A percentile compares a stretch with the other conserved stretches of the same genome.
phyloP scores from a whole-genome alignment of 2,797 vertebrate species.

The Sebastes cheni region DNA sequence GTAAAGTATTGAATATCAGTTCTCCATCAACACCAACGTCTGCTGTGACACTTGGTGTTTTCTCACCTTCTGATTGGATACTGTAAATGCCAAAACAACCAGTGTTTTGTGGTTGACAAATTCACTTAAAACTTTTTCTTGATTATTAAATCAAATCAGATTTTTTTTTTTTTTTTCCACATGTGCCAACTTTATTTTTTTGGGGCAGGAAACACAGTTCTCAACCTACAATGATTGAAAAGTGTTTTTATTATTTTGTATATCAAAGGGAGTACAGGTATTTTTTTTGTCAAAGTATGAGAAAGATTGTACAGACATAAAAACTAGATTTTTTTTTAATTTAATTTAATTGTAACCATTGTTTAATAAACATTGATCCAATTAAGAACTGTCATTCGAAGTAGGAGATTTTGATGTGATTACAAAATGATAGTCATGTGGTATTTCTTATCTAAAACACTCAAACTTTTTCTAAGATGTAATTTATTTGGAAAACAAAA shows the following conservation, averaged over 20 bases:
- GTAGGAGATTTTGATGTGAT: constrained; percentile 55
- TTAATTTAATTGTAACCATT: constrained; percentile 33
- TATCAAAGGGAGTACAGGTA: constrained; percentile 44
- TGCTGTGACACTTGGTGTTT: constrained; percentile 15
- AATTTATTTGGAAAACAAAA: constrained; percentile 24
- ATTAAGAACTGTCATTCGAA: constrained; percentile 31
- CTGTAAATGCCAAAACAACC: background rate
- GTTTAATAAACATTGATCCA: constrained; percentile 22
- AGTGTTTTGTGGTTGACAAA: background rate
- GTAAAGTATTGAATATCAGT: constrained; percentile 6
- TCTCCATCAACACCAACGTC: background rate
- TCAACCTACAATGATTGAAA: constrained; percentile 5
- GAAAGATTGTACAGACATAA: constrained; percentile 51
- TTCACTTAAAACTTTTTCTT: constrained; percentile 13
- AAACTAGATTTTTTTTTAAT: background rate
- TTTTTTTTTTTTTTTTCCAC: background rate
- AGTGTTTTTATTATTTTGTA: background rate
- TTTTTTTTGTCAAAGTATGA: constrained; percentile 34
- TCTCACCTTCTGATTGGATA: constrained; percentile 6
- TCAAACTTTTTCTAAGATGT: constrained; percentile 35
- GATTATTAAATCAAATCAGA: constrained; percentile 10
- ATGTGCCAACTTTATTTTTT: constrained; percentile 62
- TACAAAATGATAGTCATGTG: constrained; percentile 38
- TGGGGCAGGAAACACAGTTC: background rate
- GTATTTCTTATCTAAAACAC: constrained; percentile 42